phyloP scores from a whole-genome alignment of 2,113 vertebrate genomes.

The Nesogale talazaci region DNA sequence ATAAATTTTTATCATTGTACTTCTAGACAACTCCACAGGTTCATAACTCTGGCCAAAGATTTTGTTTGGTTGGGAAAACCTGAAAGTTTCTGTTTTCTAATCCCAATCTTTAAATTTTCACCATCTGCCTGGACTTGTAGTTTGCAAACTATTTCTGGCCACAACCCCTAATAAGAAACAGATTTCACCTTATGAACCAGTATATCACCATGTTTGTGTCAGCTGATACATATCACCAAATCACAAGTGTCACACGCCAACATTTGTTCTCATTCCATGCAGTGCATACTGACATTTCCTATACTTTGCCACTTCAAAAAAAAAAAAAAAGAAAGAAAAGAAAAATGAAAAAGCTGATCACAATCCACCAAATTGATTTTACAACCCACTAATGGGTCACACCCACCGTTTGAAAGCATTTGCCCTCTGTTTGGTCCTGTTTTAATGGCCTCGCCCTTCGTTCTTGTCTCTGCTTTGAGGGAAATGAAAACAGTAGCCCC shows the following conservation, averaged over 20 bases:
- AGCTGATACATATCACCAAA: neutral
- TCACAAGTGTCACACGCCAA: slow-evolving; percentile 1
- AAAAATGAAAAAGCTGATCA: neutral
- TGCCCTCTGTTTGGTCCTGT: neutral
- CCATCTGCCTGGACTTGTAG: neutral
- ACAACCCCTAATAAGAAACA: slow-evolving; percentile 12
- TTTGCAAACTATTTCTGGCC: slow-evolving; percentile 8
- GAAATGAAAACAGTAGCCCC: slow-evolving; percentile 15
- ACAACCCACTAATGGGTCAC: slow-evolving; percentile 32
- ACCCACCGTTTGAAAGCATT: slow-evolving; percentile 35
- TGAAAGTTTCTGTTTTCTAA: slow-evolving; percentile 20
- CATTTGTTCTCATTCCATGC: neutral
- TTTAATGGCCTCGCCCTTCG: neutral
- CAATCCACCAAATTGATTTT: neutral
- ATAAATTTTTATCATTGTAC: neutral
- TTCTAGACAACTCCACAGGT: slow-evolving; percentile 3
- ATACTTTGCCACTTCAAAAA: neutral
- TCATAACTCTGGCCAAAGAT: neutral
- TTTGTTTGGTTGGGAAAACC: slow-evolving; percentile 12
- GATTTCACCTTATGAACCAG: slow-evolving; percentile 4
- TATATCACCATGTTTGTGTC: neutral
- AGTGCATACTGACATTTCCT: neutral
- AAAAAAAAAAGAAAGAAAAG: neutral
- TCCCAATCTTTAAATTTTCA: neutral
- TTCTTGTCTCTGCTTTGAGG: slow-evolving; percentile 48